phyloP scores from a whole-genome alignment of 2,888 invertebrate species.

The Drosophila rubida region DNA sequence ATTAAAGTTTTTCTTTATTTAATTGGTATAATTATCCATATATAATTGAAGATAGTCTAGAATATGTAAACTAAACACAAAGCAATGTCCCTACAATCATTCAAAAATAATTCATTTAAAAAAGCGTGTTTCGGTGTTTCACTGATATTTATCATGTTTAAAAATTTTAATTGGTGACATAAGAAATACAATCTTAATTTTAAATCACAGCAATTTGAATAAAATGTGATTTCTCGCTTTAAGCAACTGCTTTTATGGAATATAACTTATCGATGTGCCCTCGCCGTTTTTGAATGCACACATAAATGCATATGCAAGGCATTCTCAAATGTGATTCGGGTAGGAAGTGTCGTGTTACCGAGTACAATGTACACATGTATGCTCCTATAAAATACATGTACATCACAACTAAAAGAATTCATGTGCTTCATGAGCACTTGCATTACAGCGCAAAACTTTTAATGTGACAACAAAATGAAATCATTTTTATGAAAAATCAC shows the following conservation, averaged over 20 bases:
- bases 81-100: too few relatives aligned
- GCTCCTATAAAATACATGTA: constrained; percentile 1
- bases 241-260: not conserved
- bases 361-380: constrained; percentile 21
- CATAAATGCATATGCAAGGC: constrained; percentile 49
- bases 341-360: constrained; percentile 51
- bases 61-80: too few relatives aligned
- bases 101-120: too few relatives aligned
- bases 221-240: not conserved
- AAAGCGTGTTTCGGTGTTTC: too few relatives aligned
- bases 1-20: too few relatives aligned
- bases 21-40: too few relatives aligned
- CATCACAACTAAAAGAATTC: constrained; percentile 29
- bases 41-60: too few relatives aligned
- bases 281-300: constrained; percentile 27
- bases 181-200: too few relatives aligned
- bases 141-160: too few relatives aligned
- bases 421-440: constrained; percentile 31
- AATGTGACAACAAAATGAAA: constrained; percentile 40
- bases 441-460: constrained; percentile 29
- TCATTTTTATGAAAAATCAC: constrained; percentile 23
- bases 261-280: constrained; percentile 21
- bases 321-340: constrained; percentile 54
- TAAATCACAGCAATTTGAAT: too few relatives aligned
- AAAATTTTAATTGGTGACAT: too few relatives aligned